Base-by-base conservation (phyloP, 2,797 vertebrate species). In the Rhabdomys pumilio region DNA sequence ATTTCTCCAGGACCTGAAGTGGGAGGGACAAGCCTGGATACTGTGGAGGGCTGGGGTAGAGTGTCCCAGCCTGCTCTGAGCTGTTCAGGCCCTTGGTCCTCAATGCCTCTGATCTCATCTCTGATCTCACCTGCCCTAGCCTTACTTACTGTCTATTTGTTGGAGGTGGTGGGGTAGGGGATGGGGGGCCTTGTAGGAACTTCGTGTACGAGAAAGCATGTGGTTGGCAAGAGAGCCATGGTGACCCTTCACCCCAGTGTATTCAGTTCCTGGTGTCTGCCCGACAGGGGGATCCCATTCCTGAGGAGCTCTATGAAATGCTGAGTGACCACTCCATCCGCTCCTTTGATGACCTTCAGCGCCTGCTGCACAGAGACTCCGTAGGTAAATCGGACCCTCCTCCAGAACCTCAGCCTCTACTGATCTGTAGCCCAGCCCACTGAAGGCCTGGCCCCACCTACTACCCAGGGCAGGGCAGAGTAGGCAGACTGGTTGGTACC, bases 331-430 rank as follows among this genome's bases (percentile, higher is more conserved):
- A 98, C 96, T 98, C 99, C 4, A 99, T 99, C 98, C 99, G 98
- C 90, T 99, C 99, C 91, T 99, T 99, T 90, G 99, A 99, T 17
- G 99, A 99, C 98, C 98, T 99, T 97, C 99, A 99, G 98, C 99
- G 98, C 67, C 98, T 99, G 98, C 99, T 99, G 98, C 99, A 97
- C 65, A 98, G 99, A 98, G 98, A 98, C 98, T 99, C 99, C 98
- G 98, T 99, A 99, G 99, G 99, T 99, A 99, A 99, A 98, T 98
- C 96, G 98, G 97, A 95, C 96, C 97, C 97, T 96, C 3, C 1
- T 73, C 95, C 86, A 65, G 81, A 90, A 73, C 90, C 93, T 83
- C 93, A 53, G 89, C 75, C 50, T 20, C 85, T 0, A 0, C 17
- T 2, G 41, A 50, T 92, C 80, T 22, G 0, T 19, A 47, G 34